These are phyloP conservation scores for Platycheirus albimanus DNA, from an alignment of 2,888 invertebrate genomes.

Conservation along the genomic window DNA sequence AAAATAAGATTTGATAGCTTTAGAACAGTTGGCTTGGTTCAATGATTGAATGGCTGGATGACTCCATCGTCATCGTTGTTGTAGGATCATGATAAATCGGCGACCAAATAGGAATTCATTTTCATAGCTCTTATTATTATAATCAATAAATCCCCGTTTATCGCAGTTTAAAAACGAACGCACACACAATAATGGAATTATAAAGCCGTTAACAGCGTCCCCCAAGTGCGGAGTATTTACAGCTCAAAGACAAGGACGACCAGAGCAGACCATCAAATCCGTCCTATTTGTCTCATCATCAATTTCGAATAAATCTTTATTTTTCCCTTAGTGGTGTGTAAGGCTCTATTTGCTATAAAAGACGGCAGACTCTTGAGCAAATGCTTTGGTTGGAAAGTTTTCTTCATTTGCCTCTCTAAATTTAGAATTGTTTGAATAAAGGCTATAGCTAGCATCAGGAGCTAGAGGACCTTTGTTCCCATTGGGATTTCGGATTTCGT, in stretches of 20 bases:
- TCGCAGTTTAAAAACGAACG: constrained; percentile 71
- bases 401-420: not conserved
- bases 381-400: not conserved
- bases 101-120: constrained; percentile 68
- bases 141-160: constrained; percentile 74
- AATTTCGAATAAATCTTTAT: constrained; percentile 69
- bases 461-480: not conserved
- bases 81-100: constrained; percentile 71
- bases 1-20: constrained; percentile 67
- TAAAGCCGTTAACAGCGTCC: constrained; percentile 72
- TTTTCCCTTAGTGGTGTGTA: constrained; percentile 11
- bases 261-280: constrained; percentile 63
- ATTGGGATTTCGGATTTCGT: no score
- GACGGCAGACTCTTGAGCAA: not conserved
- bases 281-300: constrained; percentile 73
- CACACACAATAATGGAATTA: constrained; percentile 71
- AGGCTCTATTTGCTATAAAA: not conserved
- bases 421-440: constrained; percentile 16
- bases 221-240: constrained; percentile 65
- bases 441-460: no score
- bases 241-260: constrained; percentile 63
- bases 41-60: constrained; percentile 67
- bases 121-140: constrained; percentile 69
- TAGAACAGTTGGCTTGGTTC: constrained; percentile 62
- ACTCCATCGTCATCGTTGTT: constrained; percentile 57